Evolutionary conservation across 1,140 invertebrate genomes (phyloP), one percentile per base, ranked within the genome.

Genomic region (Triops longicaudatus): DNA sequence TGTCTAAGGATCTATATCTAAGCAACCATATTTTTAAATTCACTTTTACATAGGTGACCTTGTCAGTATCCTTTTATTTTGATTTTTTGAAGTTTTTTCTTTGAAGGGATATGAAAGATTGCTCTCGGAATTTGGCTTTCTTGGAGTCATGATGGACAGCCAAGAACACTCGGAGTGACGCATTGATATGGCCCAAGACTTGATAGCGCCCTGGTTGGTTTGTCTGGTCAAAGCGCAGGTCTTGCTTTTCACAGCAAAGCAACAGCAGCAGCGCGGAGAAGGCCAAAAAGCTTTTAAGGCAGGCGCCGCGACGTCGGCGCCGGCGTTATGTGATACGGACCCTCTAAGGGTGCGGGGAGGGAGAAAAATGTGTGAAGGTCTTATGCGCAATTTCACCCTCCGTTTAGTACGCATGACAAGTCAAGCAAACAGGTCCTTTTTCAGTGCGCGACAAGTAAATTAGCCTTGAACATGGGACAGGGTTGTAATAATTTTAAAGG

Each of bases 181-280:
- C 50, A 22, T 14, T n/a, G 50, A 63, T 63, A 63, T 63, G 50
- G 17, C 50, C 9, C 17, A 63, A 22, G 50, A 22, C 31, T 37
- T 22, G 50, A 63, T 63, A 63, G 17, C 10, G 50, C 14, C 31
- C 50, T 63, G 50, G 17, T 63, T 63, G 50, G 50, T 63, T 63
- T 63, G 50, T 63, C 50, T 63, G 50, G 50, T 63, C 50, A 63
- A 63, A 63, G 50, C 50, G 50, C 50, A 63, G 50, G 50, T 63
- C 50, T 22, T 22, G 50, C 50, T 9, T 14, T 63, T 22, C 17
- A 12, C 17, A 12, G 43, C 50, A n/a, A 17, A 5, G 17, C 10
- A 63, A 7, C 31, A 37, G 31, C 31, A 37, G 7, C 2, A 37
- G 31, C 31, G 7, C n/a, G n/a, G n/a, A n/a, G n/a, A n/a, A n/a